Evolutionary conservation across 1,140 invertebrate species (phyloP).

Genomic region (Rhyacophila brunnea): DNA sequence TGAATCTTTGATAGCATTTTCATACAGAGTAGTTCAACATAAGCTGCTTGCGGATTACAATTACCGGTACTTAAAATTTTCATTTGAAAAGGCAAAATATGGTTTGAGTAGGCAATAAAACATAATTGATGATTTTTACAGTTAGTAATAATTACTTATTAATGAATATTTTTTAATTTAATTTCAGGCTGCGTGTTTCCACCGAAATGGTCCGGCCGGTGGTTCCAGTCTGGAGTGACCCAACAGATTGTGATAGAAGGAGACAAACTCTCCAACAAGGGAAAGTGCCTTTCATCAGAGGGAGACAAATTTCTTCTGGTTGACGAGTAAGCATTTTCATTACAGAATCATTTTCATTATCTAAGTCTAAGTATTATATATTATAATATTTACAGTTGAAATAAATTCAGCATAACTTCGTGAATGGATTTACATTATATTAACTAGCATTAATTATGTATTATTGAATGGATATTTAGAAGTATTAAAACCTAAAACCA

Average conservation of each 20-base stretch:
- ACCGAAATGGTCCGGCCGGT: constrained; percentile 74
- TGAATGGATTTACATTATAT: too few species aligned
- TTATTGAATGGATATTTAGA: too few species aligned
- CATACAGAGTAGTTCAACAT: too few species aligned
- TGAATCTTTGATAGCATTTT: too few species aligned
- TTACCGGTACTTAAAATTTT: background rate
- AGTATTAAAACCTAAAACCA: too few species aligned
- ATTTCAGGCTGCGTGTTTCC: constrained; percentile 73
- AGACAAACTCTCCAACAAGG: constrained; percentile 75
- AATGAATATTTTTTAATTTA: constrained; percentile 9
- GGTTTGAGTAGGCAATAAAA: background rate
- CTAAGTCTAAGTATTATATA: too few species aligned
- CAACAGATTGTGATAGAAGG: constrained; percentile 77
- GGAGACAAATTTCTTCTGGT: constrained; percentile 82
- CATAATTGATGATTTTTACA: background rate
- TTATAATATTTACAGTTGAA: too few species aligned
- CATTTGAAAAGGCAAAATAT: too few species aligned
- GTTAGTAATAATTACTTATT: background rate
- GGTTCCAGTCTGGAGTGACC: constrained; percentile 82
- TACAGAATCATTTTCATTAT: too few species aligned
- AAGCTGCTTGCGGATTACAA: background rate
- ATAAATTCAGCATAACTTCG: too few species aligned
- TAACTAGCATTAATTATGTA: too few species aligned
- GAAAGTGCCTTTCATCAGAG: constrained; percentile 73
- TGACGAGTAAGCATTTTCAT: constrained; percentile 80